Percentiles rank a stretch among this genome's conserved stretches.
These are phyloP conservation scores for Spongilla lacustris DNA, from an alignment of 37 sponge, comb jelly and placozoan species.

Conservation along the genomic window DNA sequence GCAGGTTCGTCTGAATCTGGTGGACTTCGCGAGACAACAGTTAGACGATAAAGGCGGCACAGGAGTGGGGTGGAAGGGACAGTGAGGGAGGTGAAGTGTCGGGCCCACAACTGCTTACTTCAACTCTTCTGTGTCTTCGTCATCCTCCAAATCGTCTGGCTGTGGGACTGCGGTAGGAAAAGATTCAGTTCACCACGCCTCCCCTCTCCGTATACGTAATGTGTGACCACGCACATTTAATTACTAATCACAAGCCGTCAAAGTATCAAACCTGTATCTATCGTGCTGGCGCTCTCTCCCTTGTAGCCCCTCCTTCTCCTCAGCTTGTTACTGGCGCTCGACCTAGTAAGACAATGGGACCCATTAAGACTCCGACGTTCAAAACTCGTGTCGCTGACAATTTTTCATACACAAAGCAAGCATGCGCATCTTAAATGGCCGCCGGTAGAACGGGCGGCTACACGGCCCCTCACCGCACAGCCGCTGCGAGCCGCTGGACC, in stretches of 20 bases:
- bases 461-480: neutral
- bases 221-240: too few species aligned
- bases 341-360: neutral
- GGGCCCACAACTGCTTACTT: neutral
- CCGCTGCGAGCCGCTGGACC: neutral
- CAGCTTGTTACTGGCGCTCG: conserved; percentile 17
- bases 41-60: too few species aligned
- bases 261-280: neutral
- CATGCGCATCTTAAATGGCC: too few species aligned
- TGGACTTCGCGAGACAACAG: neutral
- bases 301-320: conserved; percentile 1
- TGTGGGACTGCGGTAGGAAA: conserved; percentile 3
- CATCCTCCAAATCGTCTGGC: neutral
- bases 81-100: conserved; percentile 9
- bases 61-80: neutral
- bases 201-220: too few species aligned
- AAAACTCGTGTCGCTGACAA: too few species aligned
- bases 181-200: neutral
- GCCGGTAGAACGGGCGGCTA: too few species aligned
- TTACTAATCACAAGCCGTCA: neutral
- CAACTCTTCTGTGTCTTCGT: neutral
- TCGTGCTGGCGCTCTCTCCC: neutral
- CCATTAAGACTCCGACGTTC: too few species aligned
- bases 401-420: too few species aligned
- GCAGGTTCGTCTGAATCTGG: neutral